Conservation (phyloP, 2,113 vertebrate genomes). For the Chloropsis hardwickii region DNA sequence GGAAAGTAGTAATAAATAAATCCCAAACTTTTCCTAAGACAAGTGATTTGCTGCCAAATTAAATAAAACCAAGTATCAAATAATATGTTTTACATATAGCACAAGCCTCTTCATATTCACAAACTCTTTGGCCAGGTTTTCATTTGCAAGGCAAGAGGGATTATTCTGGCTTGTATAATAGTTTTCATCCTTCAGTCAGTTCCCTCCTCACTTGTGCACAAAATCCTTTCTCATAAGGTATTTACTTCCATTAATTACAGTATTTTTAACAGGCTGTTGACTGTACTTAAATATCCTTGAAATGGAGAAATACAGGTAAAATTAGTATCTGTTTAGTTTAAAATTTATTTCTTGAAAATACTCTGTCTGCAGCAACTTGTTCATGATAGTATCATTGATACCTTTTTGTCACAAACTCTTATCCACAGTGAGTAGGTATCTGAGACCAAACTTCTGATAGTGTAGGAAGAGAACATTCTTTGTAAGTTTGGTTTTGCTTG, state of each 20-base stretch:
- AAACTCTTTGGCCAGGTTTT: not conserved
- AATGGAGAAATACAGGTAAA: not conserved
- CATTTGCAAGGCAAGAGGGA: not conserved
- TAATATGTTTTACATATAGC: not conserved
- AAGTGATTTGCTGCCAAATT: not conserved
- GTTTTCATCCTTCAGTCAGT: not conserved
- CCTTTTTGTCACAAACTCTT: not conserved
- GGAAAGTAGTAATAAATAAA: not conserved
- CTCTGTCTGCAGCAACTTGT: not conserved
- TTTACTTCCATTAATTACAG: not conserved
- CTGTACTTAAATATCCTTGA: not conserved
- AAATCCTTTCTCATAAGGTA: not conserved
- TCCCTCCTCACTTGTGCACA: not conserved
- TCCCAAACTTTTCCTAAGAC: not conserved
- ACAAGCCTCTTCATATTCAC: not conserved
- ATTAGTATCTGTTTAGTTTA: not conserved
- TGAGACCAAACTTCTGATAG: not conserved
- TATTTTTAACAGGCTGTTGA: not conserved
- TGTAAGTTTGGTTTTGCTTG: not conserved
- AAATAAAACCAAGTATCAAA: not conserved
- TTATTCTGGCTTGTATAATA: not conserved
- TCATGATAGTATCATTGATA: not conserved
- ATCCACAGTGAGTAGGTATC: not conserved
- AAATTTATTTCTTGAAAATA: not conserved
- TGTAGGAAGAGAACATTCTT: fast-evolving